phyloP scores from a whole-genome alignment of 2,888 invertebrate genomes.

The Polyommatus iphigenia region DNA sequence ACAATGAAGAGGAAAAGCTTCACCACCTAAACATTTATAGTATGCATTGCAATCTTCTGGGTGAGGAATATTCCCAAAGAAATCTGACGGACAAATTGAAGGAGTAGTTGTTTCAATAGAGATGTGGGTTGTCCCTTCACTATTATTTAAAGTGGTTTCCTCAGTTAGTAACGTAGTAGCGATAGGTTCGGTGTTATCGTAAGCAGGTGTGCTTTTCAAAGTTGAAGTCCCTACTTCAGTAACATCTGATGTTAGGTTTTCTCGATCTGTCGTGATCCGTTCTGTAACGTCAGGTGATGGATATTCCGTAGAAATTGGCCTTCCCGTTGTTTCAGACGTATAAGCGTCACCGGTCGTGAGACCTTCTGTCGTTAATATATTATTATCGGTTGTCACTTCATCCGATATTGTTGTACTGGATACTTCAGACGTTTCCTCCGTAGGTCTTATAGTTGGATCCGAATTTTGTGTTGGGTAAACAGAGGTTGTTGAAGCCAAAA shows the following conservation, averaged over 20 bases:
- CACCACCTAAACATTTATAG: conserved; percentile 50
- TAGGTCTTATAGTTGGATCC: too few species aligned
- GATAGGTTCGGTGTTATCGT: background rate
- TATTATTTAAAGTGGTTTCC: background rate
- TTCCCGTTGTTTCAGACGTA: background rate
- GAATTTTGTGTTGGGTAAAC: too few species aligned
- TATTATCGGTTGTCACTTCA: background rate
- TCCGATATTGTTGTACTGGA: conserved; percentile 23
- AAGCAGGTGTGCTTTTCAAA: background rate
- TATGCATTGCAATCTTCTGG: conserved; percentile 50
- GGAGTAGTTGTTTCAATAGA: conserved; percentile 35
- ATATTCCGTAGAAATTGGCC: background rate
- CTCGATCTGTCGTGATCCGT: background rate
- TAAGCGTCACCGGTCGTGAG: background rate
- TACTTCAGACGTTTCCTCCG: background rate
- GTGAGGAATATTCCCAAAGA: conserved; percentile 51
- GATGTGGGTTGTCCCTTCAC: conserved; percentile 16
- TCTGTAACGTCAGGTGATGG: background rate
- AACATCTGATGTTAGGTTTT: background rate
- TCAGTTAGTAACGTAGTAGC: background rate
- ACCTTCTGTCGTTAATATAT: background rate
- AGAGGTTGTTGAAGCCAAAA: too few species aligned
- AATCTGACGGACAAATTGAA: conserved; percentile 46
- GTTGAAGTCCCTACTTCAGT: background rate
- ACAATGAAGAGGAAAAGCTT: conserved; percentile 44